Base-by-base conservation (phyloP, 2,797 vertebrate genomes). In the Columba guinea region DNA sequence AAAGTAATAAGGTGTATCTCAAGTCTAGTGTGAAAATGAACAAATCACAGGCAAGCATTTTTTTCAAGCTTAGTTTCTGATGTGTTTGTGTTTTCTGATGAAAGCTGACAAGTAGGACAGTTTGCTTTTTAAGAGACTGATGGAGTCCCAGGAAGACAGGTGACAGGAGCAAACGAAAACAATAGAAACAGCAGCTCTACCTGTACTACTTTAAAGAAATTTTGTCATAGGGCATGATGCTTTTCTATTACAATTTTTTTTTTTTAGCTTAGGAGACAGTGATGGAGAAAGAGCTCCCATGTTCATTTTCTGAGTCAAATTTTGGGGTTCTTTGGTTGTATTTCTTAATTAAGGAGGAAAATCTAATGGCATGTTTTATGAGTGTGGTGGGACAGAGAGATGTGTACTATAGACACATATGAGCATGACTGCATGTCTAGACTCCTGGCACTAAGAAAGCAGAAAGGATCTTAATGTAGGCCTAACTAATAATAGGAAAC, bases 21-120 rank as follows among this genome's bases (percentile, higher is more conserved):
- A 94, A 95, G 74, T 51, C 90, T 95, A 83, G 87, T 89, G 87
- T 91, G 71, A 96, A 97, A 97, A 95, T 46, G 86, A 97, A 97
- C 90, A 96, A 97, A 97, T 91, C 92, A 93, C 79, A 92, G 71
- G 39, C 60, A 81, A 95, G 64, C 21, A 60, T 75, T 86, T 95
- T 84, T 94, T 95, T 83, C 44, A 82, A 85, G 77, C 44, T 89
- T 63, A 59, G 68, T 90, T 95, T 95, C 75, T 95, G 79, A 91
- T 83, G 56, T 92, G 71, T 69, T 95, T 87, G 20, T 89, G 64
- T 59, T 90, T 95, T 82, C 84, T 95, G 79, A 86, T 94, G 84
- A 87, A 96, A 93, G 84, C 32, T 95, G 93, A 95, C 94, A 93
- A 74, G 48, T 76, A 95, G 84, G 92, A 95, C 49, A 90, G 35